A percentile compares a stretch with the other conserved stretches of the same genome.
Conservation (phyloP, 2,797 vertebrate genomes). For the Dipus sagitta region DNA sequence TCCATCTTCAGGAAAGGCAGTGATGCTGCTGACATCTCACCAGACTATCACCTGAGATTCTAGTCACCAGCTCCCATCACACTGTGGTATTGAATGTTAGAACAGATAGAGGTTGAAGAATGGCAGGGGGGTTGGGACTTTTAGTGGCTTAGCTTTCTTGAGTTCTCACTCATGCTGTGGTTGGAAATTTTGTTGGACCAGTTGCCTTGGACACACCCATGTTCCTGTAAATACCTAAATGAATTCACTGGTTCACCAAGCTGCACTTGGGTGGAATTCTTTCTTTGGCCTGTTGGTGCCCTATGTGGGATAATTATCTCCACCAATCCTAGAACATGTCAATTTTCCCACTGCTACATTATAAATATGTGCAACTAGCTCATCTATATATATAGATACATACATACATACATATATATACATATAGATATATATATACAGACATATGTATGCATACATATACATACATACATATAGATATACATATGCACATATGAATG, state of each 20-base stretch:
- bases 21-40: background rate
- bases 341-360: background rate
- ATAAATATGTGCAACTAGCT: background rate
- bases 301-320: background rate
- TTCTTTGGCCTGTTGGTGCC: background rate
- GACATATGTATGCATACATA: background rate
- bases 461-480: background rate
- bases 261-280: background rate
- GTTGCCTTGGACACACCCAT: background rate
- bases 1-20: background rate
- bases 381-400: background rate
- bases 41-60: background rate
- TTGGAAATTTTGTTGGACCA: background rate
- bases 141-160: background rate
- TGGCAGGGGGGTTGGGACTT: background rate
- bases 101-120: background rate
- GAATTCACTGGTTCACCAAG: background rate
- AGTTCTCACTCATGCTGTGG: background rate
- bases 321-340: background rate
- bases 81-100: too few relatives aligned
- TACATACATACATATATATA: background rate
- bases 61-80: background rate
- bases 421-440: background rate
- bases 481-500: too few relatives aligned
- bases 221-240: background rate